Evolutionary conservation across 92 coral and sea anemone species (phyloP), one percentile per base, ranked within the genome.

Genomic region (Zoanthus sansibaricus): DNA sequence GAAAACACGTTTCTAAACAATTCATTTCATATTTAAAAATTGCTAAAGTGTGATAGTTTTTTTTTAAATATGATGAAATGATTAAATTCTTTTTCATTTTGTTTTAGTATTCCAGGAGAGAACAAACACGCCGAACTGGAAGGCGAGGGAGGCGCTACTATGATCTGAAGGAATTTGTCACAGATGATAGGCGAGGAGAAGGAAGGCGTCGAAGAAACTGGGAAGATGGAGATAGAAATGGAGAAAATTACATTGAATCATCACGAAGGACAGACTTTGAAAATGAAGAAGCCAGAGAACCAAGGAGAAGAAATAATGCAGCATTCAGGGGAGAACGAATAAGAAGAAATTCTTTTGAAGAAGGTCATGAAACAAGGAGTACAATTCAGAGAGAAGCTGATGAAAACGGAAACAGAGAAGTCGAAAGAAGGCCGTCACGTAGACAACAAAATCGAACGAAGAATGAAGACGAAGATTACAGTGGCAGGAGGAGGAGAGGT

Each of bases 161-260:
- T 69, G 93, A 94, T 20, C 72, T 94, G 4, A 77, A 89, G 70
- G 98, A 94, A 72, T 94, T 94, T 84, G 90, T 94, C 14, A 87
- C 83, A 42, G 75, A 70, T 52, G 86, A 88, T 44, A 83, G 62
- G 25, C 66, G 93, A 86, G 86, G 95, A 4, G 74, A 89, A 72
- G 75, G 86, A 21, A 72, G 90, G 46, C 33, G 83, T 56, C 71
- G 84, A 71, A 84, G 80, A 67, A 37, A 66, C 45, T 58, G 15
- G 11, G 83, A 83, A 5, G 51, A 47, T 42, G 48, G 72, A 52
- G 82, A 70, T 16, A 87, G 86, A 32, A 73, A 71, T 48, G 25
- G 44, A 67, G 46, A 62, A 68, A 80, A 37, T 44, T 10, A 47
- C 48, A 45, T 33, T n/a, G 73, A 48, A 25, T 52, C 59, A 7